Evolutionary conservation across 2,888 invertebrate species (phyloP), one percentile per base, ranked within the genome.

Genomic region (Epsilonema sp.): DNA sequence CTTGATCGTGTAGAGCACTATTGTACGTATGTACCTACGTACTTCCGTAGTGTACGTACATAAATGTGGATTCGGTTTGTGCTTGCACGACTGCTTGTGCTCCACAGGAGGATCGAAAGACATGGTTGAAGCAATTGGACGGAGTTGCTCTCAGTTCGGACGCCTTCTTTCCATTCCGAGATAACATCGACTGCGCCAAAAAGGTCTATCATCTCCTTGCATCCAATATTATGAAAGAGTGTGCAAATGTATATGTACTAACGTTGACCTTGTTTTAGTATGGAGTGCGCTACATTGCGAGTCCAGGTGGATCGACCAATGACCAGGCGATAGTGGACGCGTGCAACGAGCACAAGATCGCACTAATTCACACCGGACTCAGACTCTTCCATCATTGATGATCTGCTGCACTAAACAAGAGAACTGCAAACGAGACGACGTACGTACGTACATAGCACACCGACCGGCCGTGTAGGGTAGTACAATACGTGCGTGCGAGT

Each of bases 121-220:
- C 55, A 53, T 55, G 65, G 65, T 69, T 87, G 59, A 51, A 53
- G 5, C 51, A 69, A 51, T 56, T 73, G 57, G 76, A 74, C 51
- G 78, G 78, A n/a, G 72, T 73, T 2, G 80, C 83, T 2, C 73
- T 94, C 22, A 83, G 83, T 19, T 92, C 92, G 0, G 94, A 97
- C 69, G 94, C 92, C 0, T 97, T 94, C 74, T 92, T 97, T 72
- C 94, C 94, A 25, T 94, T 94, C 75, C 75, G 90, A 55, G 94
- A 97, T 64, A 94, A 90, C 62, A 80, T 97, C 47, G 92, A 94
- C 65, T 74, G 90, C 53, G 50, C 46, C 22, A 31, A 16, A 16
- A 3, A 31, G 21, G 49, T 49, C 19, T 43, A 37, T 31, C 23
- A 16, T n/a, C n/a, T 31, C 8, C 31, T 31, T 31, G 31, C 16